Evolutionary conservation across 2,113 vertebrate species (phyloP).

Genomic region (Tychaedon coryphoeus): DNA sequence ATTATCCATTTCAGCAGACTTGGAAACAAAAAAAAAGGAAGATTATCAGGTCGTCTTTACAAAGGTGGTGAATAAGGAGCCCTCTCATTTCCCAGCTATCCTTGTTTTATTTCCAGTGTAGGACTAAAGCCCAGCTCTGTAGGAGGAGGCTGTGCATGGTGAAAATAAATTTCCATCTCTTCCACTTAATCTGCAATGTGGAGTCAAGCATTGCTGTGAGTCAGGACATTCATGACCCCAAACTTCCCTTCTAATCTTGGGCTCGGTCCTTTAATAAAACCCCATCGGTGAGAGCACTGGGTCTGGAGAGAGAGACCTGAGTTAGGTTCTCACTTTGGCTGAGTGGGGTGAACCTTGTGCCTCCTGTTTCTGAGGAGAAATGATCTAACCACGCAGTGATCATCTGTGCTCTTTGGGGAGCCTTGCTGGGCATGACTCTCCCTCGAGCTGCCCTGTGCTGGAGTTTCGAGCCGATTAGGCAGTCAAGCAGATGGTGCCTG

Average conservation of each 20-base stretch:
- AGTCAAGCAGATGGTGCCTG: neutral
- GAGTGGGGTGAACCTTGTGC: neutral
- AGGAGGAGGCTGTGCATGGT: neutral
- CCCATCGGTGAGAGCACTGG: fast-evolving
- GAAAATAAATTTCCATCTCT: neutral
- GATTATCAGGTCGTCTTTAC: neutral
- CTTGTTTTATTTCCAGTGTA: neutral
- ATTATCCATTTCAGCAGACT: neutral
- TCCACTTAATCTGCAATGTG: fast-evolving
- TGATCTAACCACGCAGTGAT: neutral
- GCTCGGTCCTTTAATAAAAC: neutral
- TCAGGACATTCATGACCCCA: neutral
- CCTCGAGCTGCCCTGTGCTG: neutral
- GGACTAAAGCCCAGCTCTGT: neutral
- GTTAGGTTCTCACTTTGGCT: neutral
- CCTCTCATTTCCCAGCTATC: neutral
- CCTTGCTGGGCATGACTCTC: neutral
- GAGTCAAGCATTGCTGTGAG: neutral
- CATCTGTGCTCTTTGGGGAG: neutral
- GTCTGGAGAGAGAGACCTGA: neutral
- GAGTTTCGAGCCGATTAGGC: neutral
- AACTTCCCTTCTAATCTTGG: neutral
- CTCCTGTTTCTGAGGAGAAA: neutral
- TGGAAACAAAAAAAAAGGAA: neutral
- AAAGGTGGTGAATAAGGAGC: neutral